phyloP scores from a whole-genome alignment of 2,113 vertebrate species.

The Anarrhichthys ocellatus region DNA sequence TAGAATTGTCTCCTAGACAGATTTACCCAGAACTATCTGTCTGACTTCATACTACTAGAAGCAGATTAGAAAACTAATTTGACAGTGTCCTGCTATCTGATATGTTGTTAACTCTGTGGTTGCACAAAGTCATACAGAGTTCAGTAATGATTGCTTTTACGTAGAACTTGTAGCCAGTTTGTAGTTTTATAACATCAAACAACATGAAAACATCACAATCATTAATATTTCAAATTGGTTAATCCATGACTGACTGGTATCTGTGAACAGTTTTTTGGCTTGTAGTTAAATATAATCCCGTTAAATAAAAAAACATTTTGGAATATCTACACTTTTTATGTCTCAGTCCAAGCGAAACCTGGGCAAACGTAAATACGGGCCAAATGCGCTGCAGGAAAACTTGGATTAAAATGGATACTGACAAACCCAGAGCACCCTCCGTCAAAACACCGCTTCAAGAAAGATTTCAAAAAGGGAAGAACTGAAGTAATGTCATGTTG shows the following conservation, averaged over 20 bases:
- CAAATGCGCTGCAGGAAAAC: slow-evolving; percentile 14
- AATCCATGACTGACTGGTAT: slow-evolving; percentile 24
- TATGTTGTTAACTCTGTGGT: neutral
- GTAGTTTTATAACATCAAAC: slow-evolving; percentile 12
- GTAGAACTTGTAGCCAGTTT: neutral
- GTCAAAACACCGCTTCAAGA: neutral
- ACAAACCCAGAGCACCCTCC: slow-evolving; percentile 14
- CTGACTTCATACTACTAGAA: neutral
- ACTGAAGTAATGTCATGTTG: slow-evolving; percentile 4
- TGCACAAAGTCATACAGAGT: neutral
- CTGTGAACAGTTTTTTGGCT: slow-evolving; percentile 31
- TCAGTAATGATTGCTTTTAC: neutral
- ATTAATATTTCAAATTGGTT: slow-evolving; percentile 23
- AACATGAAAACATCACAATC: neutral
- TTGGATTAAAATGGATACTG: slow-evolving; percentile 10
- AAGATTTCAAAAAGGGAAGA: neutral
- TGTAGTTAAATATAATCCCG: slow-evolving; percentile 29
- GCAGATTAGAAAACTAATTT: neutral
- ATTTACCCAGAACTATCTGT: neutral
- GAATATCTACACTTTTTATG: neutral
- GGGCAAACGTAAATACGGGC: slow-evolving; percentile 6
- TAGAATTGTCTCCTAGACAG: neutral
- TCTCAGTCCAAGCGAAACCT: neutral
- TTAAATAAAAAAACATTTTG: slow-evolving; percentile 29
- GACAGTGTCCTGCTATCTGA: neutral